A percentile compares a stretch with the other conserved stretches of the same genome.
Evolutionary conservation across 2,797 vertebrate species (phyloP).

Genomic region (Coregonus sp.): DNA sequence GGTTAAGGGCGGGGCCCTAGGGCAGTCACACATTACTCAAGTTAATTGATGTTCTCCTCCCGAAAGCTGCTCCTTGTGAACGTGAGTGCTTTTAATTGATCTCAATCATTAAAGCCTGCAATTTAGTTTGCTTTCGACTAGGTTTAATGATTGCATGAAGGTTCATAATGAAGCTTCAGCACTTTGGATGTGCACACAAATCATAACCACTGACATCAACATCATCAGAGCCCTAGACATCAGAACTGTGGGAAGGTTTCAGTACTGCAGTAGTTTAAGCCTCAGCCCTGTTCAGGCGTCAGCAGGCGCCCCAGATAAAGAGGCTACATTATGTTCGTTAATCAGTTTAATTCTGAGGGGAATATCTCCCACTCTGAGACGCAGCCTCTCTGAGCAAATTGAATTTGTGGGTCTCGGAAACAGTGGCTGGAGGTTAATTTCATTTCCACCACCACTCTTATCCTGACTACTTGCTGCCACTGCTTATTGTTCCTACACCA

Average conservation of each 20-base stretch:
- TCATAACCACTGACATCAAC: not conserved
- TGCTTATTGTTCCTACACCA: slow-evolving; percentile 45
- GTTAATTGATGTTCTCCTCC: not conserved
- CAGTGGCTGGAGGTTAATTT: slow-evolving; percentile 69
- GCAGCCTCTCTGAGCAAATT: slow-evolving; percentile 59
- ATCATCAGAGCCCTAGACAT: not conserved
- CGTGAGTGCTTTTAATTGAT: slow-evolving; percentile 1
- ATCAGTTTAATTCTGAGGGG: slow-evolving; percentile 58
- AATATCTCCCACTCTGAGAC: slow-evolving; percentile 58
- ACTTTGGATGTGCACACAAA: not conserved
- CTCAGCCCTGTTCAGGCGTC: slow-evolving; percentile 41
- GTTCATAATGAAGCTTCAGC: not conserved
- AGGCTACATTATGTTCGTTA: slow-evolving; percentile 65
- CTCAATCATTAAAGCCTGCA: not conserved
- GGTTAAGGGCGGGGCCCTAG: slow-evolving; percentile 16
- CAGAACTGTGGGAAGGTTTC: not conserved
- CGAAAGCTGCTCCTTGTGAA: not conserved
- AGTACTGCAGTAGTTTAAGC: not conserved
- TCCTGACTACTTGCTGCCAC: slow-evolving; percentile 43
- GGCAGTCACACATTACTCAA: slow-evolving; percentile 3
- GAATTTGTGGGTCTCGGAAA: slow-evolving; percentile 69
- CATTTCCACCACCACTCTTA: slow-evolving; percentile 58
- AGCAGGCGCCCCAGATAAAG: slow-evolving; percentile 67
- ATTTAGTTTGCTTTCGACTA: not conserved
- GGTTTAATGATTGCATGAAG: not conserved